Percentiles rank a stretch among this genome's conserved stretches.
These are phyloP conservation scores for Poeciliopsis gracilis DNA, from an alignment of 2,797 vertebrate species.

Conservation along the genomic window DNA sequence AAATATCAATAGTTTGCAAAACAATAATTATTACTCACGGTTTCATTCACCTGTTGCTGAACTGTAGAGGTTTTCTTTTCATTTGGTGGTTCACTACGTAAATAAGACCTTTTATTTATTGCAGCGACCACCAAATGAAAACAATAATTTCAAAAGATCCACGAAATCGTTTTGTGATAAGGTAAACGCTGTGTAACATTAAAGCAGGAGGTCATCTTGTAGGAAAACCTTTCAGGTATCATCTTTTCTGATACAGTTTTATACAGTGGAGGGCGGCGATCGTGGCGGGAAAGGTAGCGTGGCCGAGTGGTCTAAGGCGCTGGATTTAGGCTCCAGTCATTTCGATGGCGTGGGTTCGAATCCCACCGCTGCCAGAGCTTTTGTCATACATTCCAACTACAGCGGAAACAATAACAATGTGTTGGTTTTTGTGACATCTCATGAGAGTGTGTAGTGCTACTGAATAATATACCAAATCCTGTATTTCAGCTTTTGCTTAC, in stretches of 20 bases:
- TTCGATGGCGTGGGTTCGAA: slow-evolving; percentile 91
- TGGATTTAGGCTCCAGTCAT: slow-evolving; percentile 99
- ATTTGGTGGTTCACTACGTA: too few relatives aligned
- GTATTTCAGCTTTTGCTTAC: background rate
- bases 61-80: too few relatives aligned
- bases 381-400: background rate
- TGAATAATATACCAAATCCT: background rate
- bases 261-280: fast-evolving
- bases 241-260: too few relatives aligned
- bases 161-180: background rate
- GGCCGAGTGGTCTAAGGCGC: slow-evolving; percentile 99
- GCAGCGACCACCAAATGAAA: too few relatives aligned
- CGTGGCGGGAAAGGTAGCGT: slow-evolving; percentile 84
- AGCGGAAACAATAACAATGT: background rate
- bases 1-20: background rate
- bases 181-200: background rate
- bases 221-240: fast-evolving
- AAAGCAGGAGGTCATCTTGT: background rate
- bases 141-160: background rate
- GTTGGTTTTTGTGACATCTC: background rate
- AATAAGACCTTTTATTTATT: too few relatives aligned
- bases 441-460: background rate
- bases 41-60: background rate
- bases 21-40: background rate
- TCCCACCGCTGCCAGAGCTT: slow-evolving; percentile 80